Evolutionary conservation across 2,888 invertebrate species (phyloP).

Genomic region (Sceliomorpha sp.): DNA sequence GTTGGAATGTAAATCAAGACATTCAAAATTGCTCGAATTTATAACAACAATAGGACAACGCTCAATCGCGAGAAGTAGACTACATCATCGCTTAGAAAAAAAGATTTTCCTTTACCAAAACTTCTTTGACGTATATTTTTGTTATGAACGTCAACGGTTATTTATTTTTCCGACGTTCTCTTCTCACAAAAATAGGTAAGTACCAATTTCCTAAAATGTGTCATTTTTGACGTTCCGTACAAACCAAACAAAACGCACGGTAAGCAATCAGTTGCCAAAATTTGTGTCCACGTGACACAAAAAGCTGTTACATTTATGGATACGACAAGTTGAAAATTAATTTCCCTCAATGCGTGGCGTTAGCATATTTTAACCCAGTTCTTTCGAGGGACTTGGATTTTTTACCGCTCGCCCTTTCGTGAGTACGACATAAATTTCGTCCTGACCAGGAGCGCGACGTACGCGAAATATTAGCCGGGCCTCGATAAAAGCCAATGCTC

Average conservation of each 20-base stretch:
- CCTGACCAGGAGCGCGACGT: constrained; percentile 2
- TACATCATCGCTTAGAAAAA: no score
- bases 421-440: constrained; percentile 54
- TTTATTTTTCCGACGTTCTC: no score
- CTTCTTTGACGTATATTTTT: no score
- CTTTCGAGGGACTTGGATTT: constrained; percentile 61
- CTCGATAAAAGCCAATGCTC: constrained; percentile 21
- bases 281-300: constrained; percentile 31
- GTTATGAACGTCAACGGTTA: no score
- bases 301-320: constrained; percentile 76
- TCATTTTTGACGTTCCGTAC: no score
- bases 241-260: no score
- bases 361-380: constrained; percentile 77
- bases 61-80: neutral
- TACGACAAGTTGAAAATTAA: constrained; percentile 74
- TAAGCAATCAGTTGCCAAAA: neutral
- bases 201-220: no score
- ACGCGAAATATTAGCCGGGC: constrained; percentile 22
- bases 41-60: neutral
- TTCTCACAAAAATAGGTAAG: no score
- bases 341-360: constrained; percentile 58
- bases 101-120: no score
- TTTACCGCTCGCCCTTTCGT: constrained; percentile 30
- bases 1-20: constrained; percentile 25
- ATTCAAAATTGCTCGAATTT: constrained; percentile 7